Evolutionary conservation across 2,797 vertebrate species (phyloP), one percentile per base, ranked within the genome.

Genomic region (Apogon hyalosoma): DNA sequence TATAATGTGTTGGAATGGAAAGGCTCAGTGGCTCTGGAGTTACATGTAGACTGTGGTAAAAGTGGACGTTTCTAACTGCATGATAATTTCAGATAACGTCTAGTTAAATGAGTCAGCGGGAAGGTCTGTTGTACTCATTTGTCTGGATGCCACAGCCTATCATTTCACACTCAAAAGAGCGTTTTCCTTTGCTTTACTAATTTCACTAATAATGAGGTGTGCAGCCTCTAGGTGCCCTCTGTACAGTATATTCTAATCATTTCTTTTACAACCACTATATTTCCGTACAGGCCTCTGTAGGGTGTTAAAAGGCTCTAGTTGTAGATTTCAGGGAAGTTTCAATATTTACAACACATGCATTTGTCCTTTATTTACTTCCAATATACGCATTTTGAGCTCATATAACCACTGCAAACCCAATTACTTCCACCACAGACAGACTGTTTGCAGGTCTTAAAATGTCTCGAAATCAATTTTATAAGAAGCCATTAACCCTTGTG

Each of bases 41-140:
- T 45, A 45, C 65, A 73, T 76, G 83, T 70, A 73, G 75, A 70
- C 72, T 77, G 66, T 48, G 48, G 69, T 75, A 69, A 86, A 66
- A 69, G 64, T 21, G 50, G 63, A 73, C 66, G 77, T 73, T 75
- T 83, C 70, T 55, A 68, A 77, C 76, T 50, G 63, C 82, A 63
- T 78, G 64, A 82, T 88, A 78, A 89, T 80, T 80, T 73, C 53
- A 12, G 69, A 84, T 85, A 85, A 53, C 75, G 82, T 87, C 83
- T 92, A 86, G 92, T 91, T 90, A 88, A 82, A 79, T 76, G 71
- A 87, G 77, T 82, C 82, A 82, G 72, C 70, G 64, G 66, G 78
- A 79, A 81, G 75, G 78, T 79, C 75, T 66, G 65, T 63, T 82
- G 65, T 85, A 75, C 62, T 73, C 75, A 71, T 87, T 82, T 78